Evolutionary conservation across 1,140 invertebrate species (phyloP).

Genomic region (Andricus grossulariae): DNA sequence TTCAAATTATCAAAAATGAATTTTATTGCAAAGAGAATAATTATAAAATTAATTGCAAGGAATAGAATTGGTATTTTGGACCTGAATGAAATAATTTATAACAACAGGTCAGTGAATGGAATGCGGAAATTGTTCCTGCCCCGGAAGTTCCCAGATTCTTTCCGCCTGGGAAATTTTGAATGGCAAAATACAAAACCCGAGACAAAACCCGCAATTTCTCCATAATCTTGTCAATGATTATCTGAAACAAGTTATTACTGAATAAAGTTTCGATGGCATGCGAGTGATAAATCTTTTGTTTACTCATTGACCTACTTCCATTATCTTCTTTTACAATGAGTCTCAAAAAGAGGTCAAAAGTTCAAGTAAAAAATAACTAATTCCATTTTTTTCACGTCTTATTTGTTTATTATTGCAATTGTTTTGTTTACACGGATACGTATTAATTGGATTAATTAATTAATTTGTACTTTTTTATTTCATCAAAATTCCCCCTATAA

Average conservation of each 20-base stretch:
- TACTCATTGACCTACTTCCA: slow-evolving; percentile 1
- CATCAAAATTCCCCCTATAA: no score
- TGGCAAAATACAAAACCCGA: background rate
- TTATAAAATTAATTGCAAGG: no score
- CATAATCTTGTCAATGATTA: slow-evolving; percentile 18
- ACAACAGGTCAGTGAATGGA: background rate
- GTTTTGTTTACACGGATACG: no score
- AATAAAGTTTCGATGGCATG: background rate
- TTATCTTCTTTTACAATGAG: slow-evolving; percentile 1
- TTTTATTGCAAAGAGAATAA: no score
- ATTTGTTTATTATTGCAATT: background rate
- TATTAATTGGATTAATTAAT: no score
- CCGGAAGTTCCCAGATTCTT: background rate
- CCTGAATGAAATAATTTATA: background rate
- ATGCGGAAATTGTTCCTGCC: background rate
- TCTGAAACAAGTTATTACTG: background rate
- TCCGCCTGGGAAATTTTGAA: background rate
- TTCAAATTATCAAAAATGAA: no score
- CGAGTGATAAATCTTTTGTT: slow-evolving; percentile 27
- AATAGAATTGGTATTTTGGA: no score
- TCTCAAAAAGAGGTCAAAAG: background rate
- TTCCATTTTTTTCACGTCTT: background rate
- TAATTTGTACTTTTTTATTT: no score
- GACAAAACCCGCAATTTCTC: background rate
- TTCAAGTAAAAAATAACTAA: background rate